Base-by-base conservation (phyloP, 2,888 invertebrate genomes). In the Petrolisthes cinctipes region DNA sequence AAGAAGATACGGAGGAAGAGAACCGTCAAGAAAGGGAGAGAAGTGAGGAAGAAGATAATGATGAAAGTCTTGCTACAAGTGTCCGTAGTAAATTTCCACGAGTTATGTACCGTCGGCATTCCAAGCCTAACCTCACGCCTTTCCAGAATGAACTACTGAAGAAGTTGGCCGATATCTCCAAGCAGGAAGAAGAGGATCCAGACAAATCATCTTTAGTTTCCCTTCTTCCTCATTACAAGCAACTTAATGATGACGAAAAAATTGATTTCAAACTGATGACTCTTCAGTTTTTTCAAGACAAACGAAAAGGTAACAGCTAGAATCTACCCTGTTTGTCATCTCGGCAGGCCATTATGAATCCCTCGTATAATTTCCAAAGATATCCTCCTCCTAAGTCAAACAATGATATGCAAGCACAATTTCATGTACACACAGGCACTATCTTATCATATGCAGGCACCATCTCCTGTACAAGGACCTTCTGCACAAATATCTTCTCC, bases 141-240 rank as follows among this genome's bases (percentile, higher is more conserved):
- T 75, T 84, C 84, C 84, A 84, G 78, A 78, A 57, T 23, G 61
- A 76, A 56, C 0, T 78, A 9, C 78, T 76, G 61, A 61, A 78
- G 84, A 76, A 61, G 76, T 4, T 78, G 78, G 9, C 0, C 4
- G 73, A 84, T 5, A 57, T 0, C 61, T 57, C 84, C 76, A 76
- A 75, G 23, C 76, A 84, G 76, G 78, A 78, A 51, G 82, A 71
- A 14, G 75, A 56, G 7, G 78, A 84, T 51, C 14, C 57, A 57
- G 75, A 76, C 84, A 84, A 75, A 84, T 3, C 56, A 78, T 84
- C 56, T 23, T 78, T 84, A 57, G 0, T 78, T 37, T 61, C 78
- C 61, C 66, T 78, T 78, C 76, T 78, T 84, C 84, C 84, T 56
- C 5, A 84, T 61, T 78, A 78, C 78, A 84, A 66, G 17, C 56